phyloP scores from a whole-genome alignment of 2,888 invertebrate species.

The Sphecodes monilicornis region DNA sequence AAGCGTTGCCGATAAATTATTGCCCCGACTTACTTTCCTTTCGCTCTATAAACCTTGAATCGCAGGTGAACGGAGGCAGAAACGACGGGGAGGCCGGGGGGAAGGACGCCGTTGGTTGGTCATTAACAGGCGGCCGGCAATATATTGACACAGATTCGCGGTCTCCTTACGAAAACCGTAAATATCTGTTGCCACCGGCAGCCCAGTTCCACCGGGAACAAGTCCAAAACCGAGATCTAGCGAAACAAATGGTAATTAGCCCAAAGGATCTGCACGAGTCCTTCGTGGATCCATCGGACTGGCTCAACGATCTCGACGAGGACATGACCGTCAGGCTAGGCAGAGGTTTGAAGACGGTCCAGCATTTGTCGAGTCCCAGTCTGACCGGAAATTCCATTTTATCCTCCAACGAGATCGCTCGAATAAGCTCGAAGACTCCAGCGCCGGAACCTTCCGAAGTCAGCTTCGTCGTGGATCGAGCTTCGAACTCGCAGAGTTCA shows the following conservation, averaged over 20 bases:
- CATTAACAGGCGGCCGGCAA: constrained; percentile 30
- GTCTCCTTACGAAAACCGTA: constrained; percentile 54
- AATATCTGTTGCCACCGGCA: constrained; percentile 39
- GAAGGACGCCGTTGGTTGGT: constrained; percentile 14
- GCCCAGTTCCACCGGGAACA: constrained; percentile 17
- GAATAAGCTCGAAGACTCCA: not conserved
- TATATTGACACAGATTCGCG: constrained; percentile 55
- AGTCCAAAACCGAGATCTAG: constrained; percentile 41
- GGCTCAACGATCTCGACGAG: constrained; percentile 69
- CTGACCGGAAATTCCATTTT: not conserved
- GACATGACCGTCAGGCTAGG: constrained; percentile 67
- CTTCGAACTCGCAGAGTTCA: not conserved
- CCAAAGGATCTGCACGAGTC: constrained; percentile 71
- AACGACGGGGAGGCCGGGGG: not conserved
- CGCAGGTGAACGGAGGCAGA: constrained; percentile 46
- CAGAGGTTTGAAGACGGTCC: constrained; percentile 66
- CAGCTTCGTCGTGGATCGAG: not conserved
- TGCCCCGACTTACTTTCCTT: constrained; percentile 41
- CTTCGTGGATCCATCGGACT: constrained; percentile 72
- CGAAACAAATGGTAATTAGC: constrained; percentile 46
- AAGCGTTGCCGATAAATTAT: constrained; percentile 57
- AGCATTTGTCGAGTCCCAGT: not conserved
- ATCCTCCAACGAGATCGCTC: not conserved
- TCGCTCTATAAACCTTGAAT: constrained; percentile 55
- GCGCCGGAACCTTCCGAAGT: not conserved